Base-by-base conservation (phyloP, 2,797 vertebrate species). In the Microcaecilia unicolor region DNA sequence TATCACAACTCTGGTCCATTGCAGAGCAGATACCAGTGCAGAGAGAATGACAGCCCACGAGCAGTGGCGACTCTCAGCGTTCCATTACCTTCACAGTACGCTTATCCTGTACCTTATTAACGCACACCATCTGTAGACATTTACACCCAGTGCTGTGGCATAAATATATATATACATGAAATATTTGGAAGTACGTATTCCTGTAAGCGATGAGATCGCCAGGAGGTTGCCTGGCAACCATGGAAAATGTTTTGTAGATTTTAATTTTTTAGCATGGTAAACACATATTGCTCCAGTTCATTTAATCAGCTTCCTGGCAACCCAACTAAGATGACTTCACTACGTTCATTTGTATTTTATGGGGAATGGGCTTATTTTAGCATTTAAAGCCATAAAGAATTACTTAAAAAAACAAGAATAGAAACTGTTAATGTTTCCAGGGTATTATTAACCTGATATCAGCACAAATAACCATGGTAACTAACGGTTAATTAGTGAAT, bases 211-310 rank as follows among this genome's bases (percentile, higher is more conserved):
- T 70, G 74, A n/a, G n/a, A n/a, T n/a, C n/a, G n/a, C 7, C 1
- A 26, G 47, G 60, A 49, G 34, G 80, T 81, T 73, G 65, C 81
- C 71, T 79, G 67, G 81, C 78, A 83, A 83, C 81, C 17, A 2
- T 25, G 62, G 18, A 57, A 74, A 68, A 58, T 70, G 56, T 70
- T 67, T 53, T 56, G 70, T 64, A 72, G 68, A 50, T 61, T 57
- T 60, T 41, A 41, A 57, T 48, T 61, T 67, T 54, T 31, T 43
- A 51, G 66, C 4, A 7, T 58, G 66, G 61, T 37, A 37, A 51
- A 66, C 31, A 21, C 43, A 31, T 53, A 51, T 59, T 60, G 56
- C 34, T 49, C 70, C 61, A 4, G 65, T 20, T 43, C 49, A 3
- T 64, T 55, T 67, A 49, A 74, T 61, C 72, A 61, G 68, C 64